Conservation (phyloP, 2,888 invertebrate species). For the Azorinus chamasolen region DNA sequence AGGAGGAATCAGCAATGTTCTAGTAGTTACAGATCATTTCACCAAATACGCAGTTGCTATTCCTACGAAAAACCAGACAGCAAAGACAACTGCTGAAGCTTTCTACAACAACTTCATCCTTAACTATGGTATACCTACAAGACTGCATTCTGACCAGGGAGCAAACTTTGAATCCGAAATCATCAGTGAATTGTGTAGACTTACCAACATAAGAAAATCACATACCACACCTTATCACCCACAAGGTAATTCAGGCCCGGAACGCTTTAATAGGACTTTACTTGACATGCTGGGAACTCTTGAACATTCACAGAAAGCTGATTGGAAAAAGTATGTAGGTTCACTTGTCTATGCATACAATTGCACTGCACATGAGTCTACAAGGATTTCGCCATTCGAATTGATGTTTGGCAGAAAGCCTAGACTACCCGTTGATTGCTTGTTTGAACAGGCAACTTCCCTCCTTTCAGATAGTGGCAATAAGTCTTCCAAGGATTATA, state of each 20-base stretch:
- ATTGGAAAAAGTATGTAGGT: too few species aligned
- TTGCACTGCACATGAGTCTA: slow-evolving; percentile 32
- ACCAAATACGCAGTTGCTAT: too few species aligned
- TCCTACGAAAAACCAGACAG: slow-evolving; percentile 30
- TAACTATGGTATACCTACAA: slow-evolving; percentile 36
- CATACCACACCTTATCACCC: slow-evolving; percentile 46
- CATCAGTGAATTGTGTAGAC: slow-evolving; percentile 31
- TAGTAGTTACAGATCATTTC: slow-evolving; percentile 33
- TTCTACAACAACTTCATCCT: slow-evolving; percentile 27
- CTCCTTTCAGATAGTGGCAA: not conserved
- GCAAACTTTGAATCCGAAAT: slow-evolving; percentile 35
- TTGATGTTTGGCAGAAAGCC: too few species aligned
- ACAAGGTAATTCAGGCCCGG: too few species aligned
- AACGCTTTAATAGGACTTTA: too few species aligned
- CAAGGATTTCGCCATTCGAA: slow-evolving; percentile 38
- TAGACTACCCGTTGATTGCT: slow-evolving; percentile 49
- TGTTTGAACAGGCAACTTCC: slow-evolving; percentile 15
- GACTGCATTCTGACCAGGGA: slow-evolving; percentile 45
- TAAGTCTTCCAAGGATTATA: slow-evolving; percentile 19
- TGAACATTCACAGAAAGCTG: slow-evolving; percentile 16
- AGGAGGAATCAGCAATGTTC: slow-evolving; percentile 6
- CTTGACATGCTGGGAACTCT: slow-evolving; percentile 35
- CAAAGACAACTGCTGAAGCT: too few species aligned
- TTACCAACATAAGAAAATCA: slow-evolving; percentile 34
- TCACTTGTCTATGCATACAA: slow-evolving; percentile 32